These are phyloP conservation scores for Aromia moschata DNA, from an alignment of 2,888 invertebrate genomes.

Conservation along the genomic window DNA sequence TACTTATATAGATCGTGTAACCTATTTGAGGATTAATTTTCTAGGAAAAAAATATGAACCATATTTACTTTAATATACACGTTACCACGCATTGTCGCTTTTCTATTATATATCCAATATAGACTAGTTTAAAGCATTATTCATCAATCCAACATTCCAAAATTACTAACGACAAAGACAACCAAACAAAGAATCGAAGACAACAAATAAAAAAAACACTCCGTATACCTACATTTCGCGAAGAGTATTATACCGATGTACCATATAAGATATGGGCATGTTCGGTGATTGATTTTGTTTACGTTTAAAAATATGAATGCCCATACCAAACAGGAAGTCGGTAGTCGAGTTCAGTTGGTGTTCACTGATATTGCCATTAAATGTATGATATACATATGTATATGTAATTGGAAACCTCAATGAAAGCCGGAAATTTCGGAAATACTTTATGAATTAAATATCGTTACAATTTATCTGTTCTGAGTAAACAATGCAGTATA, in stretches of 20 bases:
- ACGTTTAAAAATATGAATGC: constrained; percentile 12
- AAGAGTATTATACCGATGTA: too few relatives aligned
- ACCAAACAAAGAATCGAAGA: too few relatives aligned
- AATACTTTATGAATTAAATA: constrained; percentile 45
- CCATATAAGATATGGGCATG: too few relatives aligned
- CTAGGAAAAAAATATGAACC: not conserved
- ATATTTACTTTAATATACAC: not conserved
- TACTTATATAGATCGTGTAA: not conserved
- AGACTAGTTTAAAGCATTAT: not conserved
- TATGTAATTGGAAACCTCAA: constrained; percentile 36
- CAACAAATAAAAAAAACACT: too few relatives aligned
- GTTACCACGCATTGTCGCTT: not conserved
- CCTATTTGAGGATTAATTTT: not conserved
- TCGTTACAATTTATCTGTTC: constrained; percentile 32
- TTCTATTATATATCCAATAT: not conserved
- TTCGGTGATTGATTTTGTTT: too few relatives aligned
- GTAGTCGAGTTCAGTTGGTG: constrained; percentile 32
- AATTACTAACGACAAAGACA: not conserved
- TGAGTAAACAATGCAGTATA: constrained; percentile 31
- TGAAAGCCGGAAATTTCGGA: constrained; percentile 47
- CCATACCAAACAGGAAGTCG: constrained; percentile 10
- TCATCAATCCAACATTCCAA: not conserved
- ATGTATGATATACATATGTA: constrained; percentile 45
- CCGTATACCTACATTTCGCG: too few relatives aligned
- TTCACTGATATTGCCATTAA: constrained; percentile 45